These are phyloP conservation scores for Zhuqinia jingwanae DNA, from an alignment of 2,888 invertebrate genomes.

Conservation along the genomic window DNA sequence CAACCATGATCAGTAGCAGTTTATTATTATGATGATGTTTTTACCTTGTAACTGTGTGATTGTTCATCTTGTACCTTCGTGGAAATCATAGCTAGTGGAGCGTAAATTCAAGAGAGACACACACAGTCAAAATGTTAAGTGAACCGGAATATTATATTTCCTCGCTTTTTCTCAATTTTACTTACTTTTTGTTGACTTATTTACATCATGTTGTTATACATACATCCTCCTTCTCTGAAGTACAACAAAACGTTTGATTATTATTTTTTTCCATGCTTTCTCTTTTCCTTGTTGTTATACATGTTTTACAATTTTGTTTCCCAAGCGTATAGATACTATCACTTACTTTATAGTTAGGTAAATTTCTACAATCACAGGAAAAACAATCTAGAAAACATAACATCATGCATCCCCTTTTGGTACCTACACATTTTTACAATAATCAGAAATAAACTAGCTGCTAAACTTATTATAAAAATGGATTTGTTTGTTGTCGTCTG, in stretches of 20 bases:
- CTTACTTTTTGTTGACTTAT: slow-evolving; percentile 6
- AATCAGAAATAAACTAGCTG: too few relatives aligned
- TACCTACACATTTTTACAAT: too few relatives aligned
- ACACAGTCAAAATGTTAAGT: background rate
- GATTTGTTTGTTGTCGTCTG: slow-evolving; percentile 40
- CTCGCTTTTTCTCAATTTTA: background rate
- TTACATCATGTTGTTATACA: background rate
- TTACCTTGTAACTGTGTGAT: background rate
- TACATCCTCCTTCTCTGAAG: background rate
- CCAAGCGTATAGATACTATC: too few relatives aligned
- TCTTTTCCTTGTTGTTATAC: background rate
- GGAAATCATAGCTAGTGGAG: background rate
- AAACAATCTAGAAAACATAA: too few relatives aligned
- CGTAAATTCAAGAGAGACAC: too few relatives aligned
- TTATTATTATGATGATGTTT: slow-evolving; percentile 5
- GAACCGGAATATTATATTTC: background rate
- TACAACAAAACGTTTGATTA: background rate
- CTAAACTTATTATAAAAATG: slow-evolving; percentile 50
- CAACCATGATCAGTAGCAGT: slow-evolving; percentile 13
- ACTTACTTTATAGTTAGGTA: too few relatives aligned
- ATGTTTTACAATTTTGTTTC: background rate
- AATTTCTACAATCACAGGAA: too few relatives aligned
- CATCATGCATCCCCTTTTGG: too few relatives aligned
- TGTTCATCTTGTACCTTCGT: background rate
- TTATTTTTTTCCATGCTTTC: background rate